phyloP scores from a whole-genome alignment of 2,113 vertebrate genomes.

The Gymnarchus niloticus region DNA sequence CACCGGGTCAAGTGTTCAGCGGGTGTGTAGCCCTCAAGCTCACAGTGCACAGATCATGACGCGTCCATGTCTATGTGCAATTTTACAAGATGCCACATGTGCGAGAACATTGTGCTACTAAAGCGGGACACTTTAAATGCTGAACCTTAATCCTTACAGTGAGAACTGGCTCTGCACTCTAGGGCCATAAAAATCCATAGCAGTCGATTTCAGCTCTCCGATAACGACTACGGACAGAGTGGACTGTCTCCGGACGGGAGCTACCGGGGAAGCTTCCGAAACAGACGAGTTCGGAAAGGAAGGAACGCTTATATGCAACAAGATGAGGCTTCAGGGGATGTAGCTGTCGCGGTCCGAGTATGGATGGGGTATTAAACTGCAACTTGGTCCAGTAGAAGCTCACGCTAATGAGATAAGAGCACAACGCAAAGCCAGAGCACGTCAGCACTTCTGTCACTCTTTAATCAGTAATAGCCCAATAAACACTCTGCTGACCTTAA shows the following conservation, averaged over 20 bases:
- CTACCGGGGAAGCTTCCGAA: not conserved
- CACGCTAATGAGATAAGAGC: not conserved
- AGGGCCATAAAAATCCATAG: not conserved
- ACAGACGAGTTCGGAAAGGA: not conserved
- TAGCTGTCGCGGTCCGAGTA: not conserved
- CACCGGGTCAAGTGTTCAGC: not conserved
- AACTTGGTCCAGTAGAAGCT: not conserved
- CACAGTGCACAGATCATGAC: not conserved
- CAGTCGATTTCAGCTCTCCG: not conserved
- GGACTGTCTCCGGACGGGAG: not conserved
- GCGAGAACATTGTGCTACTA: not conserved
- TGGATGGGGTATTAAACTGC: not conserved
- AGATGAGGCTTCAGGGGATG: not conserved
- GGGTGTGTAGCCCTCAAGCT: no score
- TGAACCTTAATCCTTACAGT: not conserved
- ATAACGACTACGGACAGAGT: not conserved
- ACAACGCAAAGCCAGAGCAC: not conserved
- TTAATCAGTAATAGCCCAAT: constrained; percentile 1
- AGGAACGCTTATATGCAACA: not conserved
- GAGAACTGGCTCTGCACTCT: not conserved
- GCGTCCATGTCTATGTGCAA: not conserved
- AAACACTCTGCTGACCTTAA: not conserved
- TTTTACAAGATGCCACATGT: not conserved
- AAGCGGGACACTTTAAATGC: not conserved
- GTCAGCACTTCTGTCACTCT: not conserved